phyloP scores from a whole-genome alignment of 2,113 vertebrate species.

The Seriola rivoliana region DNA sequence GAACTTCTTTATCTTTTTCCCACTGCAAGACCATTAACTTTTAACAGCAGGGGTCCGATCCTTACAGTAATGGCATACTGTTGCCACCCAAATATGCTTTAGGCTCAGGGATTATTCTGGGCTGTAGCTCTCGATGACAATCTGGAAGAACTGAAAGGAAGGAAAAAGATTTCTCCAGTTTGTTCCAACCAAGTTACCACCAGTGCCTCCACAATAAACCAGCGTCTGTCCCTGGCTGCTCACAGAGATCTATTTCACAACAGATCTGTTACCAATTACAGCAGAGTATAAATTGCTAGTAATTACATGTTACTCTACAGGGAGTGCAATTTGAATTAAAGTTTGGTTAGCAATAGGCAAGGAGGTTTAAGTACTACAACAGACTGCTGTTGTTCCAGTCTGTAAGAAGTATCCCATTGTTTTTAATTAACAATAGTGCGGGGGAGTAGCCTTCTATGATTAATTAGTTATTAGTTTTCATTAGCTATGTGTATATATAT shows the following conservation, averaged over 20 bases:
- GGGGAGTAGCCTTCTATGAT: conserved; percentile 33
- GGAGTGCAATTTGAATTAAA: conserved; percentile 78
- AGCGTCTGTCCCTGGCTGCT: conserved; percentile 54
- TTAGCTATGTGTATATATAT: not conserved
- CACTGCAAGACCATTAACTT: conserved; percentile 7
- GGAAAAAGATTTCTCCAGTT: conserved; percentile 33
- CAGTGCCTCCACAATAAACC: conserved; percentile 54
- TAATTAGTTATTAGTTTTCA: conserved; percentile 36
- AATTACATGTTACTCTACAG: conserved; percentile 81
- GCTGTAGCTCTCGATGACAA: conserved; percentile 19
- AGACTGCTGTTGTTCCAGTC: conserved; percentile 34
- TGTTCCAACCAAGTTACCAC: conserved; percentile 29
- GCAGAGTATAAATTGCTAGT: conserved; percentile 77
- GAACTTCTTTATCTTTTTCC: conserved; percentile 28
- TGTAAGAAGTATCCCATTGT: conserved; percentile 55
- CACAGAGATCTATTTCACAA: conserved; percentile 71
- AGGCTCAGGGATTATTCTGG: not conserved
- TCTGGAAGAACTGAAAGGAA: conserved; percentile 28
- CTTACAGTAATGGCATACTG: not conserved
- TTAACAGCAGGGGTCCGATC: conserved; percentile 22
- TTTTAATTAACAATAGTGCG: conserved; percentile 48
- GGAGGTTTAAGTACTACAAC: conserved; percentile 35
- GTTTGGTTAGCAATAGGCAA: conserved; percentile 69
- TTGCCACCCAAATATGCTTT: not conserved
- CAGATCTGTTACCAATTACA: conserved; percentile 83